These are phyloP conservation scores for Plectropomus leopardus DNA, from an alignment of 2,113 vertebrate species.

Conservation along the genomic window DNA sequence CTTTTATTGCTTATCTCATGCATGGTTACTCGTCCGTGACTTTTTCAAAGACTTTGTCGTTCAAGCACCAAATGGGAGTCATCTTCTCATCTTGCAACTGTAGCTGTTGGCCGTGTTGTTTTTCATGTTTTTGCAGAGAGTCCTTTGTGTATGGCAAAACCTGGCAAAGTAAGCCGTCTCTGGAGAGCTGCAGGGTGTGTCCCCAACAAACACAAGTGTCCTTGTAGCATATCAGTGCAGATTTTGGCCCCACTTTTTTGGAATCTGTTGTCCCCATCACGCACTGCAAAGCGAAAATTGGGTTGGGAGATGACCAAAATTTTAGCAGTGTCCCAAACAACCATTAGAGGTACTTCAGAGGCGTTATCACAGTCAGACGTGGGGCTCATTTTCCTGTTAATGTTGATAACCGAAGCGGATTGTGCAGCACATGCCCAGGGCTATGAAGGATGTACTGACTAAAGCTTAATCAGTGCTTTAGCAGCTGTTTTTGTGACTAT, in stretches of 20 bases:
- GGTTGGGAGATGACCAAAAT: constrained; percentile 43
- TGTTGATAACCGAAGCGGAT: constrained; percentile 62
- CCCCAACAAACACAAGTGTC: neutral
- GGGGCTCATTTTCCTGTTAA: constrained; percentile 61
- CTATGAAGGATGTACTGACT: constrained; percentile 64
- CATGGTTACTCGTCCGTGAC: constrained; percentile 44
- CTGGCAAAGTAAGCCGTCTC: constrained; percentile 3
- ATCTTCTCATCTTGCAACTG: constrained; percentile 5
- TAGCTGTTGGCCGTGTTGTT: constrained; percentile 14
- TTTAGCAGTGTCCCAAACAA: constrained; percentile 38
- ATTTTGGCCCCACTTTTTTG: constrained; percentile 14
- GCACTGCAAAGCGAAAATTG: constrained; percentile 4
- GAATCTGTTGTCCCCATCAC: constrained; percentile 12
- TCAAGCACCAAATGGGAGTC: constrained; percentile 27
- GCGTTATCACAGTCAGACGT: constrained; percentile 59
- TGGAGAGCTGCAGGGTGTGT: constrained; percentile 9
- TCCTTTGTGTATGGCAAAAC: constrained; percentile 22
- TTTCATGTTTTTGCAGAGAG: neutral
- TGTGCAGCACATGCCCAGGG: constrained; percentile 67
- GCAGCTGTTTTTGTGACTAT: constrained; percentile 68
- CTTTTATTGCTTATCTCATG: constrained; percentile 35
- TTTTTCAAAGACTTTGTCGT: constrained; percentile 41
- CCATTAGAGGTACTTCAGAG: constrained; percentile 44
- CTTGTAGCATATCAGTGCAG: constrained; percentile 3
- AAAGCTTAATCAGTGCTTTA: constrained; percentile 69